Conservation (phyloP, 2,888 invertebrate species). For the Drosophila nr. perissopoda region DNA sequence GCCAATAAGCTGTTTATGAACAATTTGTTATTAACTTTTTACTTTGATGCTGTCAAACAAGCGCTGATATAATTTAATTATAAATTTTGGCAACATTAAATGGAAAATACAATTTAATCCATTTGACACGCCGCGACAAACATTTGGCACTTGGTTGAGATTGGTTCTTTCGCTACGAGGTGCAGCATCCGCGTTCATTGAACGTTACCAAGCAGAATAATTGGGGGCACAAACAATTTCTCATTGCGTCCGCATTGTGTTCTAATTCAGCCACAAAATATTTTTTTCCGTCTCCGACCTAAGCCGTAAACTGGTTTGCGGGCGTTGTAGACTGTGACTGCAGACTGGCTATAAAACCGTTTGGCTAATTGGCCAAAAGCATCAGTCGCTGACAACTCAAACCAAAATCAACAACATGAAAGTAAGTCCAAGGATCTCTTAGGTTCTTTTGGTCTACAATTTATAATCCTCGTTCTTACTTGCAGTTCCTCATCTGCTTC, state of each 20-base stretch:
- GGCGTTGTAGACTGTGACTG: slow-evolving; percentile 17
- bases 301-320: slow-evolving; percentile 70
- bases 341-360: slow-evolving; percentile 47
- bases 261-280: slow-evolving; percentile 51
- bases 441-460: neutral
- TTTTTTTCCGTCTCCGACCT: slow-evolving; percentile 24
- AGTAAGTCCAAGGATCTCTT: slow-evolving; percentile 45
- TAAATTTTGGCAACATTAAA: slow-evolving; percentile 37
- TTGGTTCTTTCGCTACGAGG: slow-evolving; percentile 32
- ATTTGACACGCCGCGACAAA: slow-evolving; percentile 73
- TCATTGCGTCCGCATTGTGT: slow-evolving; percentile 62
- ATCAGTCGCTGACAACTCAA: slow-evolving; percentile 61
- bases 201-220: slow-evolving; percentile 57
- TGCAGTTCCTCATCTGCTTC: slow-evolving; percentile 80
- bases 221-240: slow-evolving; percentile 21
- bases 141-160: slow-evolving; percentile 33
- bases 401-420: slow-evolving; percentile 63
- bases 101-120: slow-evolving; percentile 63
- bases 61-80: slow-evolving; percentile 39
- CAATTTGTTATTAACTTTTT: slow-evolving; percentile 1
- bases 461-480: slow-evolving; percentile 19
- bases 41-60: slow-evolving; percentile 24
- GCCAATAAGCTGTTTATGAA: slow-evolving; percentile 2
- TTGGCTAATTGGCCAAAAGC: slow-evolving; percentile 55
- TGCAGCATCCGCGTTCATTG: slow-evolving; percentile 74